phyloP scores from a whole-genome alignment of 2,113 vertebrate genomes.

The Bombycilla garrulus region DNA sequence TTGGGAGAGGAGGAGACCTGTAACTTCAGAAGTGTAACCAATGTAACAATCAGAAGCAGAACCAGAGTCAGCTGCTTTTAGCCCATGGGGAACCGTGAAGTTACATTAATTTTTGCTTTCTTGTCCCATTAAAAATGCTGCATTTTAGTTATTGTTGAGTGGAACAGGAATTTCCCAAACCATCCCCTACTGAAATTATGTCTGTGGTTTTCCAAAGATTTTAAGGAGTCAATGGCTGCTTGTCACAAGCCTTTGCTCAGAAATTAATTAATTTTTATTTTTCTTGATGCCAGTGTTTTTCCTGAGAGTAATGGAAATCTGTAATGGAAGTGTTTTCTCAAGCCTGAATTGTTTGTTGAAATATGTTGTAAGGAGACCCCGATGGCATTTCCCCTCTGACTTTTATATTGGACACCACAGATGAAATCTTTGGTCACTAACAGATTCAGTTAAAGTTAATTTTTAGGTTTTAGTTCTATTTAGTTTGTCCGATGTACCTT shows the following conservation, averaged over 20 bases:
- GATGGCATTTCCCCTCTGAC: not conserved
- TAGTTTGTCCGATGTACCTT: not conserved
- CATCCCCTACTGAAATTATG: accelerated
- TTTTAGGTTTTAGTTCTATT: not conserved
- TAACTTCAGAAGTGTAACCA: not conserved
- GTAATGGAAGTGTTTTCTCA: not conserved
- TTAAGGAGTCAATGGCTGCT: not conserved
- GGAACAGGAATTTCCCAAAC: not conserved
- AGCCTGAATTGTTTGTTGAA: not conserved
- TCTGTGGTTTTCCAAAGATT: not conserved
- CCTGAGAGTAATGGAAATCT: not conserved
- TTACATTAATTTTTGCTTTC: not conserved
- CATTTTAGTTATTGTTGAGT: not conserved
- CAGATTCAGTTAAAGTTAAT: not conserved
- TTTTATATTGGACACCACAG: not conserved
- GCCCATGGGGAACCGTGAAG: not conserved
- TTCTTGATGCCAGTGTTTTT: not conserved
- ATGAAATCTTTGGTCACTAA: not conserved
- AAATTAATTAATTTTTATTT: not conserved
- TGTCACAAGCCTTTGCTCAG: not conserved
- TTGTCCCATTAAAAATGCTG: not conserved
- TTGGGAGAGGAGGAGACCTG: not conserved
- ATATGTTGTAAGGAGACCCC: not conserved
- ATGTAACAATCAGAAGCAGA: not conserved
- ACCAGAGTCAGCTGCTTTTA: not conserved